A percentile compares a stretch with the other conserved stretches of the same genome.
Conservation (phyloP, 2,113 vertebrate genomes). For the Entomyzon cyanotis region DNA sequence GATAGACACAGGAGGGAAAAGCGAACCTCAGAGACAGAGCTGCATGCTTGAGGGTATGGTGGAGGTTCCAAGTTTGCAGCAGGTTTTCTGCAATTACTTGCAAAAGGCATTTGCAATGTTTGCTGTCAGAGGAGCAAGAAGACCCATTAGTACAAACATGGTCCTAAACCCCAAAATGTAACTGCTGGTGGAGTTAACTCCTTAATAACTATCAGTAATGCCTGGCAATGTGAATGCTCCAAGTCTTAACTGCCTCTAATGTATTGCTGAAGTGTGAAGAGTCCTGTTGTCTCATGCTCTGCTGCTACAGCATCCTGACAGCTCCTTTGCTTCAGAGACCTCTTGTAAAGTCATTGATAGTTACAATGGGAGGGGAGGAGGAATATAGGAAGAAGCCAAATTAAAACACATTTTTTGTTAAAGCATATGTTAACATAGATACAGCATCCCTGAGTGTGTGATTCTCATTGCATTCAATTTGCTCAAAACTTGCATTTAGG, state of each 20-base stretch:
- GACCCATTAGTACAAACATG: background rate
- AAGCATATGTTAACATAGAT: background rate
- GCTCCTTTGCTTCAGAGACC: background rate
- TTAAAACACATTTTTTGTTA: background rate
- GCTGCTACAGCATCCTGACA: background rate
- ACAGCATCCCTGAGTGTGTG: background rate
- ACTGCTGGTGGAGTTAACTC: background rate
- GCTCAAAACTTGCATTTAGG: background rate
- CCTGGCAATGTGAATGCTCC: background rate
- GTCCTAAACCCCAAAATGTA: background rate
- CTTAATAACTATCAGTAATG: background rate
- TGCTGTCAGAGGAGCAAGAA: background rate
- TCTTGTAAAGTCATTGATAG: background rate
- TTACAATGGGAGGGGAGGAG: background rate
- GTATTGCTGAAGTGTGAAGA: background rate
- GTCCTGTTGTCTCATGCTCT: background rate
- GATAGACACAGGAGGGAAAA: background rate
- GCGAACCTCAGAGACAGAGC: background rate
- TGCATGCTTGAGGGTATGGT: background rate
- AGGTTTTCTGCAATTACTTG: background rate
- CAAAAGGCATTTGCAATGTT: background rate
- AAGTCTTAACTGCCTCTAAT: background rate
- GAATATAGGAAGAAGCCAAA: background rate
- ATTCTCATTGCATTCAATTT: background rate
- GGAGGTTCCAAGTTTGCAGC: rapidly evolving